Conservation (phyloP, 2,797 vertebrate species). For the Smutsia gigantea region DNA sequence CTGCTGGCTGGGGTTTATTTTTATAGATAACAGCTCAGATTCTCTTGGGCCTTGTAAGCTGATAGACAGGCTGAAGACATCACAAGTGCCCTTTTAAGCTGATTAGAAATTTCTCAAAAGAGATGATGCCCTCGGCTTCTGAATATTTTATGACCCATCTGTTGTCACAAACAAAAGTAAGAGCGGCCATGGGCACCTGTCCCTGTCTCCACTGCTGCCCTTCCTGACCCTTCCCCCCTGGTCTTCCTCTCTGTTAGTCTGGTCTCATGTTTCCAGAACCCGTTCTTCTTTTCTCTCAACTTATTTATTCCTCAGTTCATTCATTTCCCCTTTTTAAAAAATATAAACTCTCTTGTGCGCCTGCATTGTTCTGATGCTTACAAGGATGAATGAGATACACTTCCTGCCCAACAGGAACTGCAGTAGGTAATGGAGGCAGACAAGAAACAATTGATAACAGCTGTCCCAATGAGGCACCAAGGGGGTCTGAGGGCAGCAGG, state of each 20-base stretch:
- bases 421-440: neutral
- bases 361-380: neutral
- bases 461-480: neutral
- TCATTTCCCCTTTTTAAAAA: neutral
- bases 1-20: slow-evolving; percentile 18
- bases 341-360: neutral
- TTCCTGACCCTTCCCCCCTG: neutral
- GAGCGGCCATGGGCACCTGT: rapidly evolving
- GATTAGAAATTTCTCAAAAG: slow-evolving; percentile 57
- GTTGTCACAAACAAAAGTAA: neutral
- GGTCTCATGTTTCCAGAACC: neutral
- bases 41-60: slow-evolving; percentile 37
- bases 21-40: neutral
- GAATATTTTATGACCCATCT: slow-evolving; percentile 76
- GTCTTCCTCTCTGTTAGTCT: neutral
- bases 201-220: neutral
- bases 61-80: neutral
- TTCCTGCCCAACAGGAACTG: neutral
- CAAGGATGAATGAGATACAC: neutral
- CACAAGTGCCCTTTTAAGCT: neutral
- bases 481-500: neutral
- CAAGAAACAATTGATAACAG: neutral
- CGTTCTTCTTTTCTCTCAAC: neutral
- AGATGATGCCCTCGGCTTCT: slow-evolving; percentile 12
- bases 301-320: slow-evolving; percentile 10